phyloP scores from a whole-genome alignment of 2,113 vertebrate species.

The Triplophysa rosa region DNA sequence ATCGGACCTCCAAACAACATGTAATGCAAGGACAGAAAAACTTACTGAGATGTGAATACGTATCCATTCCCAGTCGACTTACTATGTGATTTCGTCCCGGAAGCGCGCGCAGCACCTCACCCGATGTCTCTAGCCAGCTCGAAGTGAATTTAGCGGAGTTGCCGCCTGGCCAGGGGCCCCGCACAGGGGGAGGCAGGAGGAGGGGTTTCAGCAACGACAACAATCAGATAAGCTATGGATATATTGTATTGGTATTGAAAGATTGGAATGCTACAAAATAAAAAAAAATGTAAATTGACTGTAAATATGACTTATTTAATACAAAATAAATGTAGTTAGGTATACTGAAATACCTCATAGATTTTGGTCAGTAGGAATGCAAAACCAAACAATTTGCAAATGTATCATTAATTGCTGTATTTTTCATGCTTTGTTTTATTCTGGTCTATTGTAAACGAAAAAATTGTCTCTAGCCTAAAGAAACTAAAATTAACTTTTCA shows the following conservation, averaged over 20 bases:
- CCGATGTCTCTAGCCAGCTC: constrained; percentile 70
- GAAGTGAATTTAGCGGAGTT: constrained; percentile 63
- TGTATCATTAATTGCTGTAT: too few species aligned
- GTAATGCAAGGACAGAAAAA: constrained; percentile 31
- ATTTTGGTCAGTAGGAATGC: neutral
- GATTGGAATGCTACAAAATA: neutral
- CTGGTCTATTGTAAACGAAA: too few species aligned
- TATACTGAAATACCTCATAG: neutral
- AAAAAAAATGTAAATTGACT: neutral
- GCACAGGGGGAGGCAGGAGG: constrained; percentile 65
- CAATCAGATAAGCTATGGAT: constrained; percentile 55
- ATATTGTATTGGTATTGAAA: neutral
- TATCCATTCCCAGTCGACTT: constrained; percentile 71
- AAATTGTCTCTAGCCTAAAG: too few species aligned
- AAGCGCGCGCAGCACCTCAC: constrained; percentile 71
- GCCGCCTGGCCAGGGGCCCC: constrained; percentile 69
- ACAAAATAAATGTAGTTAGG: neutral
- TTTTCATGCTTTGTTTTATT: too few species aligned
- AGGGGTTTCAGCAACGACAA: constrained; percentile 74
- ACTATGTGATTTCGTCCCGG: constrained; percentile 62
- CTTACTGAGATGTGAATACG: constrained; percentile 78
- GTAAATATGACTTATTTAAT: neutral
- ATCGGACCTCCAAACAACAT: neutral
- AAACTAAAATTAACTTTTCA: too few species aligned
- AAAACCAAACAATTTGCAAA: neutral